Conservation (phyloP, 2,888 invertebrate species). For the Trichacis sp. region DNA sequence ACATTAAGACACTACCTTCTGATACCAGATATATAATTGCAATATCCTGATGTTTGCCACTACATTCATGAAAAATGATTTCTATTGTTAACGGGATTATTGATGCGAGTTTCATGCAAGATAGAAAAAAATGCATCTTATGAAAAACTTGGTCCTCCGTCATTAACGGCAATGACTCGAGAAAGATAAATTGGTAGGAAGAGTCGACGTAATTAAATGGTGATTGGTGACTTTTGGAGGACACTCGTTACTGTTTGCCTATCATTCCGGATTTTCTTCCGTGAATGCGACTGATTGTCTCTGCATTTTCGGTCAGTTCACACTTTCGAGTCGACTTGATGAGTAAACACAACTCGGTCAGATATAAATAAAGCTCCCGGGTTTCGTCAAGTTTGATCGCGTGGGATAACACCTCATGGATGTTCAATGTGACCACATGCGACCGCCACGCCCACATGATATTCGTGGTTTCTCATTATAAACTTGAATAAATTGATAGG, state of each 20-base stretch:
- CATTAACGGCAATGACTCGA: no score
- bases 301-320: constrained; percentile 20
- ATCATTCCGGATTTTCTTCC: neutral
- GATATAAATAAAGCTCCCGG: constrained; percentile 20
- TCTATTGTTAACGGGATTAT: neutral
- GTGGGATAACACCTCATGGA: constrained; percentile 30
- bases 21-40: no score
- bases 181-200: no score
- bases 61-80: neutral
- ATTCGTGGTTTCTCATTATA: no score
- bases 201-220: no score
- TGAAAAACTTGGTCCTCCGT: no score
- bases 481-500: no score
- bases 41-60: no score
- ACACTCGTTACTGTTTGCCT: neutral
- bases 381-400: constrained; percentile 26
- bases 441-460: no score
- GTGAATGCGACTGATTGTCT: constrained; percentile 4
- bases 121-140: no score
- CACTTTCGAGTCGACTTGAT: constrained; percentile 1
- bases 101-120: neutral
- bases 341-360: neutral
- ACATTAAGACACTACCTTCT: no score
- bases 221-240: neutral
- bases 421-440: no score